Base-by-base conservation (phyloP, 2,797 vertebrate genomes). In the Enteromius fasciolatus region DNA sequence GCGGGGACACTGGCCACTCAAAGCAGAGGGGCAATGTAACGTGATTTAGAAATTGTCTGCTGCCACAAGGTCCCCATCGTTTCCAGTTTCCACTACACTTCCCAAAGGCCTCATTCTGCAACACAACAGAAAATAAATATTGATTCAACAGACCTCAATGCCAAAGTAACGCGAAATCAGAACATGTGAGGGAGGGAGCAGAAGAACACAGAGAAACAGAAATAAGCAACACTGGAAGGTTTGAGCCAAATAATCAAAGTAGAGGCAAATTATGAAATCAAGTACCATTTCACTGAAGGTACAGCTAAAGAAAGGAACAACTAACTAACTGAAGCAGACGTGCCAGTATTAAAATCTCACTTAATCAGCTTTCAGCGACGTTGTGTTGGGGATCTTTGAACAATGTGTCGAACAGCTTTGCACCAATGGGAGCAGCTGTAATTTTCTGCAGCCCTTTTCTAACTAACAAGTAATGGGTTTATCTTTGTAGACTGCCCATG, bases 391-490 rank as follows among this genome's bases (percentile, higher is more conserved):
- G 92, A 85, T 64, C 82, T 85, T 77, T 41, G 81, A 94, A 91
- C 84, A 93, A 90, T 90, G 90, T 86, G 87, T 85, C 88, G 91
- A 93, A 89, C 80, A 90, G 89, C 90, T 84, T 84, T 89, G 90
- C 84, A 93, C 87, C 88, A 89, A 91, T 90, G 85, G 87, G 78
- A 90, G 81, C 86, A 85, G 84, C 83, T 87, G 82, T 91, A 87
- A 94, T 94, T 90, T 93, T 92, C 85, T 85, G 87, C 87, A 87
- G 59, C 84, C 90, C 89, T 92, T 91, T 94, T 89, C 92, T 92
- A 94, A 94, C 90, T 87, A 89, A 90, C 87, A 90, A 88, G 87
- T 91, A 90, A 91, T 80, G 89, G 87, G 89, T 92, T 94, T 93
- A 94, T 94, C 92, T 95, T 89, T 86, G 85, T 90, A 89, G 85